Evolutionary conservation across 2,113 vertebrate genomes (phyloP), one percentile per base, ranked within the genome.

Genomic region (Gavialis gangeticus): DNA sequence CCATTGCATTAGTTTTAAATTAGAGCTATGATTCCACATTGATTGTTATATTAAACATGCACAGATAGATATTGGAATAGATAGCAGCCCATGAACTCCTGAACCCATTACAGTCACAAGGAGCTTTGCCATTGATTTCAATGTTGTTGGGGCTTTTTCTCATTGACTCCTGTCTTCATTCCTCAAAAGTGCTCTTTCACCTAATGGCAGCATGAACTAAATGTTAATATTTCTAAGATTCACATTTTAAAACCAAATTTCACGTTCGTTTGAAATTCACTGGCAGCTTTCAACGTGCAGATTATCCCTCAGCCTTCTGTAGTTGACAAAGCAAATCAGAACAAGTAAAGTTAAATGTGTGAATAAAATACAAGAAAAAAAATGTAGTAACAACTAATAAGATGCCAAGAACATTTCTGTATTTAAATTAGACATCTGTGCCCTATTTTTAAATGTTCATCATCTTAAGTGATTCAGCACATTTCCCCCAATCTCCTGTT

Each of bases 381-480:
- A 97, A 97, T 95, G 96, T 97, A 98, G 97, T 98, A 98, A 98
- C 97, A 98, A 97, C 95, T 97, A 97, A 96, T 97, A 98, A 97
- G 97, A 97, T 98, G 97, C 97, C 97, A 97, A 97, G 97, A 97
- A 97, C 97, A 96, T 92, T 97, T 98, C 97, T 97, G 95, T 97
- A 97, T 98, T 98, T 98, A 98, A 98, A 98, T 97, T 97, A 98
- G 97, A 98, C 98, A 98, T 98, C 97, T 98, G 97, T 95, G 97
- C 84, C 98, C 97, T 98, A 97, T 98, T 98, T 98, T 98, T 98
- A 97, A 97, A 97, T 87, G 96, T 97, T 98, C 97, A 97, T 97
- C 96, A 79, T 73, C 97, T 90, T 96, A 98, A 98, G 95, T 89
- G 82, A 95, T 97, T 97, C 96, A 97, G 95, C 95, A 96, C 97